A percentile compares a stretch with the other conserved stretches of the same genome.
Conservation (phyloP, 2,888 invertebrate genomes). For the Lasius platythorax region DNA sequence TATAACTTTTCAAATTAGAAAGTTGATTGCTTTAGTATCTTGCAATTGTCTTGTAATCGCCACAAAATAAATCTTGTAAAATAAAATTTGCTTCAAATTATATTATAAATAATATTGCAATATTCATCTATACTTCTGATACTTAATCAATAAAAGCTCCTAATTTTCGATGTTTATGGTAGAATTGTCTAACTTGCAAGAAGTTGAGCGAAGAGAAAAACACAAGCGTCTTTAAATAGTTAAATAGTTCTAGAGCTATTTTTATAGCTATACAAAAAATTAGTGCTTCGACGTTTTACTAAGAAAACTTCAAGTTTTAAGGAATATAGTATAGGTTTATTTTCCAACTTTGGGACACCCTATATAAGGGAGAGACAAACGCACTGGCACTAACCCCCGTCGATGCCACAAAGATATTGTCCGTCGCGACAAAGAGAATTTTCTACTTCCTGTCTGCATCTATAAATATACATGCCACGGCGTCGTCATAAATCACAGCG, state of each 20-base stretch:
- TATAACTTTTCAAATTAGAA: background rate
- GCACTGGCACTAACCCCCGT: background rate
- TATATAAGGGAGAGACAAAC: constrained; percentile 29
- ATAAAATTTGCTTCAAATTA: background rate
- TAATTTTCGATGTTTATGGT: background rate
- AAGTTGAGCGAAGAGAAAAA: background rate
- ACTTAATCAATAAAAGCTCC: background rate
- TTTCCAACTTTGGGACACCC: background rate
- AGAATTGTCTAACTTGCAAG: background rate
- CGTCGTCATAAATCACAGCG: constrained; percentile 13
- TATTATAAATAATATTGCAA: background rate
- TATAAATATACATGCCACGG: constrained; percentile 26
- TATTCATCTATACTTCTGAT: background rate
- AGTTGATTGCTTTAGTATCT: background rate
- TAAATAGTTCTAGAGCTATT: background rate
- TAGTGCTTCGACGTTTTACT: background rate
- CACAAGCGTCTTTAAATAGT: background rate
- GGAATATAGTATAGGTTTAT: background rate
- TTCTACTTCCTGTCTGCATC: constrained; percentile 51
- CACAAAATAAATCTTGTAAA: background rate
- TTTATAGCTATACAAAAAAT: background rate
- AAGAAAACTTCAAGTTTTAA: background rate
- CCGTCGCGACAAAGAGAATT: constrained; percentile 42
- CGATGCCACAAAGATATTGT: constrained; percentile 43
- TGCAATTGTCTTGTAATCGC: background rate